Evolutionary conservation across 2,888 invertebrate species (phyloP), one percentile per base, ranked within the genome.

Genomic region (Dicyrtoma fusca): DNA sequence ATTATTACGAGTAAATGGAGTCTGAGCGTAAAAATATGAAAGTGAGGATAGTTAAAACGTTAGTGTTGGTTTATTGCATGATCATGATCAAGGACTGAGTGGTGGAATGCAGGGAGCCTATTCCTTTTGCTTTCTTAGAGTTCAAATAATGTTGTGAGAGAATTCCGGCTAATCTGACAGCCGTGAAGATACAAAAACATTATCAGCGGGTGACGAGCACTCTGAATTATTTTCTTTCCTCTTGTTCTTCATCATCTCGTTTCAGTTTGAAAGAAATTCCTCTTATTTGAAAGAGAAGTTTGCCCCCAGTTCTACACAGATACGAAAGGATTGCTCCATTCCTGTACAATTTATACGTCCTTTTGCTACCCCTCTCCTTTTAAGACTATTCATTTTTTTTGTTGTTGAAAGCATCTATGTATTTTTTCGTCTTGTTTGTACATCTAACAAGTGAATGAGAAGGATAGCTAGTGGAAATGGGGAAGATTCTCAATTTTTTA

Each of bases 181-280:
- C 70, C 73, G 71, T 74, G 73, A 74, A 74, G 71, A 74, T 74
- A 65, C 70, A 74, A 74, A 71, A 62, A 74, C 65, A 74, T 70
- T 70, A 65, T 71, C 73, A 74, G 73, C 73, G 73, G 73, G 73
- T 63, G 66, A 53, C 55, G 49, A 65, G 65, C 47, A 70, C 34
- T 64, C 57, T 55, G 62, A 62, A 63, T 70, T 55, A 70, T 34
- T 61, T 47, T 62, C 59, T 51, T 34, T 66, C 42, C 49, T 51
- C 26, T 51, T 19, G 13, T 64, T 55, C 44, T 34, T 42, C 69
- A 44, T n/a, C 25, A 23, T 63, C 53, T 66, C 53, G 53, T 66
- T 66, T 55, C 42, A 66, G 66, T 66, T 66, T 66, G 66, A 66
- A 66, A 66, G 66, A 53, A 66, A 66, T 66, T 66, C 66, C 42